Evolutionary conservation across 2,888 invertebrate species (phyloP), one percentile per base, ranked within the genome.

Genomic region (Octodonta nipae): DNA sequence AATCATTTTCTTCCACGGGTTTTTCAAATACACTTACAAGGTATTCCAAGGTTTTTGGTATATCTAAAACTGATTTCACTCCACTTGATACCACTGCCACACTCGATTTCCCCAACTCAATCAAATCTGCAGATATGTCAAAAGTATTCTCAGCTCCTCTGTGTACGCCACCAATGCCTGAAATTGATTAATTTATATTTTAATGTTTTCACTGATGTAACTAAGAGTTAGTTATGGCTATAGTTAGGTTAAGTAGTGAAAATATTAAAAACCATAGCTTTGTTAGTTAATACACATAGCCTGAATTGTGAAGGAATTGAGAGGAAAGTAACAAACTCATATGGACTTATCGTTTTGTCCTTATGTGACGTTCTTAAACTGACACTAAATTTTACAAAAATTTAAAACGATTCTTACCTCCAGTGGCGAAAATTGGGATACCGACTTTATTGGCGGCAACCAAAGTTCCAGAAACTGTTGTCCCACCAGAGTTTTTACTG

Each of bases 21-120:
- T n/a, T n/a, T n/a, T n/a, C n/a, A n/a, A n/a, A n/a, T n/a, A n/a
- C 22, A n/a, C 65, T 61, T 64, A 88, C 89, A 66, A 98, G 66
- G 58, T 80, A 93, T 59, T 98, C 96, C 28, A 98, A 67, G 1
- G 96, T 96, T 55, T 80, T 78, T 3, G 78, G 81, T 47, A 98
- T 88, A 59, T 99, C 98, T 35, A 99, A 69, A 48, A 98, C 95
- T 12, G 95, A 93, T 64, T 98, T 98, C 33, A 93, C 78, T 1
- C 98, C 98, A 51, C 93, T 87, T 46, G 89, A 93, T 2, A 99
- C 78, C 4, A 98, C 92, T 27, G 87, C 75, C 1, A 95, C 78
- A 8, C 80, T 78, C 38, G 81, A 87, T 35, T 80, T 72, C 1
- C 91, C 85, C 32, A 98, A 67, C 60, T 98, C 95, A 5, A 73